Evolutionary conservation across 2,113 vertebrate species (phyloP).

Genomic region (Bothrops jararaca): DNA sequence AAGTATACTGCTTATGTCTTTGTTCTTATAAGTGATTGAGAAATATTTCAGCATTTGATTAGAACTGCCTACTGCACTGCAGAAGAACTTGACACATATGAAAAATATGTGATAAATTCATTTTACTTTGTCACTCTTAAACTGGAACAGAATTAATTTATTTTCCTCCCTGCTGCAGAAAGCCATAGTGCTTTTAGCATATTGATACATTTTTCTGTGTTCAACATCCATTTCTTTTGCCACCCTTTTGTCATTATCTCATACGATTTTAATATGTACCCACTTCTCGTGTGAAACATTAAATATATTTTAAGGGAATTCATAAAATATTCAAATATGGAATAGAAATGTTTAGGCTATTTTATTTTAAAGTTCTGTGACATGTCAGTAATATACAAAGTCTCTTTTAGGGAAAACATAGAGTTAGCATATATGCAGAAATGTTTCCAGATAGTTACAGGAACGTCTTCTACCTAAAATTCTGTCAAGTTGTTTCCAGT

Average conservation of each 20-base stretch:
- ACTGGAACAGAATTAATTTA: too few relatives aligned
- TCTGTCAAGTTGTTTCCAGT: background rate
- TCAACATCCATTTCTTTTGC: background rate
- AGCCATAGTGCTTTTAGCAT: background rate
- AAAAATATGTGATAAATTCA: background rate
- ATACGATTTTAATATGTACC: background rate
- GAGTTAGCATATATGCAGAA: background rate
- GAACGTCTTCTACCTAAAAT: background rate
- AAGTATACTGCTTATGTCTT: constrained; percentile 57
- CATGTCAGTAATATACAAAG: background rate
- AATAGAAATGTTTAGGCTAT: background rate
- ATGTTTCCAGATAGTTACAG: background rate
- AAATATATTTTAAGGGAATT: background rate
- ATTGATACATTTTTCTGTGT: background rate
- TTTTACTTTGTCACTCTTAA: background rate
- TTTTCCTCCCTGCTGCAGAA: background rate
- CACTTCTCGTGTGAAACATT: background rate
- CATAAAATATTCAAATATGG: background rate
- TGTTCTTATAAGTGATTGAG: background rate
- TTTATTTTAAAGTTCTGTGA: background rate
- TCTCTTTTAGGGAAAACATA: too few relatives aligned
- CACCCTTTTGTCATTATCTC: background rate
- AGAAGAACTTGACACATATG: background rate
- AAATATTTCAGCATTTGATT: background rate
- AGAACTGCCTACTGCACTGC: background rate